A percentile compares a stretch with the other conserved stretches of the same genome.
Evolutionary conservation across 2,113 vertebrate genomes (phyloP).

Genomic region (Regulus satrapa): DNA sequence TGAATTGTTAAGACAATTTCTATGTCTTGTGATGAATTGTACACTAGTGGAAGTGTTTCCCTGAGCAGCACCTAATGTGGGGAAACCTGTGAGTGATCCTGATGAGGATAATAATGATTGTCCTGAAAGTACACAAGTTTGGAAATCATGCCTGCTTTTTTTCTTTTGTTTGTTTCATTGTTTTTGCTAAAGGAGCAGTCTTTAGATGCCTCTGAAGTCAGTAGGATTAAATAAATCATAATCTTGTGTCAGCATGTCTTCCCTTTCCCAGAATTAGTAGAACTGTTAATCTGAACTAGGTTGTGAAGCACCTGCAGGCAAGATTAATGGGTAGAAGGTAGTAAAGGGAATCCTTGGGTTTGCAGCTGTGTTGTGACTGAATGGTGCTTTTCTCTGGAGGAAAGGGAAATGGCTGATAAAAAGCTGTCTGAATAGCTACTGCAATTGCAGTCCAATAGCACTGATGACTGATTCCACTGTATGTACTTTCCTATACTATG

Average conservation of each 20-base stretch:
- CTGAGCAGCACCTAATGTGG: neutral
- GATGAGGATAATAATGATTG: neutral
- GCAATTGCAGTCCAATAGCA: neutral
- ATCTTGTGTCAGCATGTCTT: neutral
- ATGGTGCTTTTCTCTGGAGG: neutral
- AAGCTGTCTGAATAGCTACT: neutral
- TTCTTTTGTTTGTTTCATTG: neutral
- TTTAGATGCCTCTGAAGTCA: neutral
- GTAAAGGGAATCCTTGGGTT: neutral
- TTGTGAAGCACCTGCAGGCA: neutral
- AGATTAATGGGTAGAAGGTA: neutral
- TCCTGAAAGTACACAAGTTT: neutral
- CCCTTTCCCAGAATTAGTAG: neutral
- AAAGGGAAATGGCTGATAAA: neutral
- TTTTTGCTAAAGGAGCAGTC: neutral
- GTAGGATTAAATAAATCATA: neutral
- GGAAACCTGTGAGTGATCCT: neutral
- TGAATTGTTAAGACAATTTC: neutral
- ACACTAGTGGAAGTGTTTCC: neutral
- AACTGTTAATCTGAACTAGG: neutral
- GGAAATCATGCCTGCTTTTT: neutral
- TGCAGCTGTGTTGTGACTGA: neutral
- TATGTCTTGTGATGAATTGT: neutral
- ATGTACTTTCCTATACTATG: neutral
- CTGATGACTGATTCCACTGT: neutral